These are phyloP conservation scores for Drosophila triauraria DNA, from an alignment of 1,140 invertebrate genomes.

Conservation along the genomic window DNA sequence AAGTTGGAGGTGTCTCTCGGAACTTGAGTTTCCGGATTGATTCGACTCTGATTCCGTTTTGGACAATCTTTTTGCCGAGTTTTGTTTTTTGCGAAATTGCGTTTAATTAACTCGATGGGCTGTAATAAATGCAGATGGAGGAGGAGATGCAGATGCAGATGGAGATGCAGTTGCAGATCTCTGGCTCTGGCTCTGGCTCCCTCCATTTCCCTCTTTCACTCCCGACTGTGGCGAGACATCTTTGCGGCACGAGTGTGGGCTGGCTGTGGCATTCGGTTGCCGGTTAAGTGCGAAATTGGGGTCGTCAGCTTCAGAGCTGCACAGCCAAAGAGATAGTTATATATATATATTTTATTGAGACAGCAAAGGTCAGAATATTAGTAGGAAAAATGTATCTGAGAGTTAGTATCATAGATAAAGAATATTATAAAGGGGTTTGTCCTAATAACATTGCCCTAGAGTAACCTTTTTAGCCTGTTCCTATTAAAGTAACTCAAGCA, in stretches of 20 bases:
- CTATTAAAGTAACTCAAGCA: too few relatives aligned
- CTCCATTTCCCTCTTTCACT: not conserved
- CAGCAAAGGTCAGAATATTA: not conserved
- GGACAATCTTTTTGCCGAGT: slow-evolving; percentile 2
- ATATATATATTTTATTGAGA: not conserved
- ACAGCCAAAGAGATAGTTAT: not conserved
- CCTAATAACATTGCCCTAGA: too few relatives aligned
- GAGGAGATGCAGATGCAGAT: slow-evolving; percentile 16
- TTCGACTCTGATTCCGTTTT: slow-evolving; percentile 15
- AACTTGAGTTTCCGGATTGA: slow-evolving; percentile 29
- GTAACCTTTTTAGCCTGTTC: not conserved
- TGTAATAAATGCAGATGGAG: slow-evolving; percentile 36
- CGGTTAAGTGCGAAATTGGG: slow-evolving; percentile 73
- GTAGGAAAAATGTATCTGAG: too few relatives aligned
- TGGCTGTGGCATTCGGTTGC: slow-evolving; percentile 41
- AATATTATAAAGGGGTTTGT: not conserved
- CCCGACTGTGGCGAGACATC: slow-evolving; percentile 37
- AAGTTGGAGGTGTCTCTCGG: slow-evolving; percentile 33
- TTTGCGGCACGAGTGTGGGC: slow-evolving; percentile 41
- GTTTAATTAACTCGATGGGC: slow-evolving; percentile 59
- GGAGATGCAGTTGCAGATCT: slow-evolving; percentile 11
- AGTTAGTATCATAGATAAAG: not conserved
- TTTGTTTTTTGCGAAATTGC: slow-evolving; percentile 4
- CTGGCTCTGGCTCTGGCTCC: not conserved
- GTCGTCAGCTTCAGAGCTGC: slow-evolving; percentile 50